Conservation (phyloP, 2,888 invertebrate species). For the Chrysodeixis includens region DNA sequence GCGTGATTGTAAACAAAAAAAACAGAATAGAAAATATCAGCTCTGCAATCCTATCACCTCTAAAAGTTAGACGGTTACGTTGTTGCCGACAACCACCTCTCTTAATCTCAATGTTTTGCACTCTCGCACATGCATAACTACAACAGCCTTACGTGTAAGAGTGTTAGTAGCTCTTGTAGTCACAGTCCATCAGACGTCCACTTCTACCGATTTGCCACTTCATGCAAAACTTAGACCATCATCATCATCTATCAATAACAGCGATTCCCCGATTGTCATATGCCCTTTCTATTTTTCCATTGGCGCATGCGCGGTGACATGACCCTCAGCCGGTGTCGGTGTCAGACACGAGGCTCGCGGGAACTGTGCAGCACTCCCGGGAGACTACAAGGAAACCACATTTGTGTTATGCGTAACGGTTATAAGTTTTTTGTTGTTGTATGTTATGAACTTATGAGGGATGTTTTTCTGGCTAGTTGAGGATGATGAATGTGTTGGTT, state of each 20-base stretch:
- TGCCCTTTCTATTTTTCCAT: conserved; percentile 40
- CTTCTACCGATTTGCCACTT: too few relatives aligned
- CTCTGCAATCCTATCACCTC: too few relatives aligned
- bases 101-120: too few relatives aligned
- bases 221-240: background rate
- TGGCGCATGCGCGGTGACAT: conserved; percentile 29
- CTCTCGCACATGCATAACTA: too few relatives aligned
- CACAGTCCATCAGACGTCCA: too few relatives aligned
- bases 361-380: conserved; percentile 63
- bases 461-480: background rate
- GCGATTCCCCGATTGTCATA: background rate
- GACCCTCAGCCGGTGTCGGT: conserved; percentile 42
- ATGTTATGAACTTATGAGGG: background rate
- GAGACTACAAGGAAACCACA: conserved; percentile 79
- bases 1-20: too few relatives aligned
- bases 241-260: background rate
- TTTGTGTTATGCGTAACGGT: conserved; percentile 61
- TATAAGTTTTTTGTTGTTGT: conserved; percentile 23
- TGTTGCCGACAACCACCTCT: too few relatives aligned
- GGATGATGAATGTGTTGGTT: background rate
- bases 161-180: too few relatives aligned
- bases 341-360: conserved; percentile 54
- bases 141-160: too few relatives aligned
- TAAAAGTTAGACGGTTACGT: too few relatives aligned
- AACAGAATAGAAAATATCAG: too few relatives aligned